A percentile compares a stretch with the other conserved stretches of the same genome.
phyloP scores from a whole-genome alignment of 2,888 invertebrate species.

The Agrochola circellaris region DNA sequence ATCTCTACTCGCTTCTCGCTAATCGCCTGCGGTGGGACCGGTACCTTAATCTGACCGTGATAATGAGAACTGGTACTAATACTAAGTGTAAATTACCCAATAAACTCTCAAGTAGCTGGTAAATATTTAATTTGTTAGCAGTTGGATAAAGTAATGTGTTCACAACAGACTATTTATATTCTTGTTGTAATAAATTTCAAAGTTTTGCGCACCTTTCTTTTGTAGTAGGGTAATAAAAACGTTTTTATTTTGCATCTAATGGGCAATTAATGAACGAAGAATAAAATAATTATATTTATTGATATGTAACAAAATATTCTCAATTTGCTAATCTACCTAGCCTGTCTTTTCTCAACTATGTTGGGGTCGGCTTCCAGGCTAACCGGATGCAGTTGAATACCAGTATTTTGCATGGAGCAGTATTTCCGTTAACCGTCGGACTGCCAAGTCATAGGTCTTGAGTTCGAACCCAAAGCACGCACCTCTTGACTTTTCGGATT shows the following conservation, averaged over 20 bases:
- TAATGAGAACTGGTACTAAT: conserved; percentile 17
- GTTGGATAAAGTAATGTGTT: not conserved
- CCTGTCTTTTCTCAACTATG: no score
- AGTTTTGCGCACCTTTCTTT: not conserved
- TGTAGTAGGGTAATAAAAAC: not conserved
- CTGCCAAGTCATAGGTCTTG: no score
- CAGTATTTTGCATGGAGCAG: no score
- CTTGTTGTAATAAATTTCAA: conserved; percentile 12
- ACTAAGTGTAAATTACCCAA: conserved; percentile 29
- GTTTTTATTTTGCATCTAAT: not conserved
- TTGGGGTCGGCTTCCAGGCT: no score
- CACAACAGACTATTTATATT: conserved; percentile 1
- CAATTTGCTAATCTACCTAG: no score
- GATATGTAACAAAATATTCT: no score
- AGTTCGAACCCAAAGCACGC: no score
- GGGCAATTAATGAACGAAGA: not conserved
- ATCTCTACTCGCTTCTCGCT: not conserved
- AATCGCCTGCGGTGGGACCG: not conserved
- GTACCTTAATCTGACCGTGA: not conserved
- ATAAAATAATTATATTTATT: no score
- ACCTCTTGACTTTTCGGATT: no score
- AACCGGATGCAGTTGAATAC: no score
- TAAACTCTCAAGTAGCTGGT: conserved; percentile 9
- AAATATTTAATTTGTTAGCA: conserved; percentile 27
- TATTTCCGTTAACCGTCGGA: no score